These are phyloP conservation scores for Lathamus discolor DNA, from an alignment of 2,113 vertebrate species.

Conservation along the genomic window DNA sequence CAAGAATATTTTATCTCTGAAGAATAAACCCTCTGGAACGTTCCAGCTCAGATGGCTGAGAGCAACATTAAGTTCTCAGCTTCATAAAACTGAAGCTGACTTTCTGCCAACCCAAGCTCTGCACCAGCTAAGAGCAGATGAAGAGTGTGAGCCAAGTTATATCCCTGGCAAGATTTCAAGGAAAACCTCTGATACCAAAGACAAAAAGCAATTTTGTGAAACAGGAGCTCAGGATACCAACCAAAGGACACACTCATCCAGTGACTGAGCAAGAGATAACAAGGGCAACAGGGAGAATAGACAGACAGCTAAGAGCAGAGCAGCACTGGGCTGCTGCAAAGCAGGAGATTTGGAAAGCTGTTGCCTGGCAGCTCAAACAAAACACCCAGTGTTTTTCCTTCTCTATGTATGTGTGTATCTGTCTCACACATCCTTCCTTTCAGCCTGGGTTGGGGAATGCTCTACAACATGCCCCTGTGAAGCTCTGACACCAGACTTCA, in stretches of 20 bases:
- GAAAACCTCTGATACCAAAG: not conserved
- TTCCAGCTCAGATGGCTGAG: not conserved
- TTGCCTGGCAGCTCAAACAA: not conserved
- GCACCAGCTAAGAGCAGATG: not conserved
- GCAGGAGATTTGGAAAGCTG: not conserved
- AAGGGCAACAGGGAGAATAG: not conserved
- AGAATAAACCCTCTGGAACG: not conserved
- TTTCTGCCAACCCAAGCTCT: not conserved
- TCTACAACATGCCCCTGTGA: not conserved
- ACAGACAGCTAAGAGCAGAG: not conserved
- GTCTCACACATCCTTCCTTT: not conserved
- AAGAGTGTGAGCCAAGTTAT: not conserved
- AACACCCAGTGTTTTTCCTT: not conserved
- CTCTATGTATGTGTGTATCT: not conserved
- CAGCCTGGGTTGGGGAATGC: not conserved
- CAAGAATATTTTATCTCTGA: not conserved
- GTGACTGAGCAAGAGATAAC: not conserved
- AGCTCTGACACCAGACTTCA: not conserved
- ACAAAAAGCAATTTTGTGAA: not conserved
- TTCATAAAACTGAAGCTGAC: not conserved
- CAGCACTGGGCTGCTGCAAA: not conserved
- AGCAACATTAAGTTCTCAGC: not conserved
- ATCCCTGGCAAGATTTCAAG: not conserved
- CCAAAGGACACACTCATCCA: not conserved
- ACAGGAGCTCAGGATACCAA: not conserved